Conservation (phyloP, 2,113 vertebrate genomes). For the Elgaria multicarinata region DNA sequence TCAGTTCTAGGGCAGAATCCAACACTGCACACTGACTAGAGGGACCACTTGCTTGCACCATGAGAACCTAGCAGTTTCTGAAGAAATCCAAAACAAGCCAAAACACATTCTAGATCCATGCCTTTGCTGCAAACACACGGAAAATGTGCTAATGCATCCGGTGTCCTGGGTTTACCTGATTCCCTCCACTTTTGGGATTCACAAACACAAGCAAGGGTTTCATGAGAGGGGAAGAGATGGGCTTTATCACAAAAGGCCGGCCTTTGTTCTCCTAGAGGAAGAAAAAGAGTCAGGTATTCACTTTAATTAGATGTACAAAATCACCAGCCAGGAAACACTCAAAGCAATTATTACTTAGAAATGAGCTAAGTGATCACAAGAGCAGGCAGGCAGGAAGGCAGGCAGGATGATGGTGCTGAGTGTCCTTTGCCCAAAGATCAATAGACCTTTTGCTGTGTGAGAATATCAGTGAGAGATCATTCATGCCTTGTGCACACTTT, state of each 20-base stretch:
- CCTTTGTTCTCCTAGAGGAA: constrained; percentile 82
- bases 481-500: neutral
- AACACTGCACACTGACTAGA: too few relatives aligned
- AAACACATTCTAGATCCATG: neutral
- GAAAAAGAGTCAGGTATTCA: neutral
- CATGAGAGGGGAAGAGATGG: constrained; percentile 85
- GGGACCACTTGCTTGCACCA: too few relatives aligned
- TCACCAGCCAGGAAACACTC: neutral
- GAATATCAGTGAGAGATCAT: neutral
- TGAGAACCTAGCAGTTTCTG: too few relatives aligned
- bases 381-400: too few relatives aligned
- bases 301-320: neutral
- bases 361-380: neutral
- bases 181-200: constrained; percentile 86
- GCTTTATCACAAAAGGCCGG: constrained; percentile 84
- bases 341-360: neutral
- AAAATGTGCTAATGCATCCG: neutral
- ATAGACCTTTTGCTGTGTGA: neutral
- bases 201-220: constrained; percentile 86
- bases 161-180: constrained; percentile 76
- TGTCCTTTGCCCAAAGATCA: neutral
- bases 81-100: too few relatives aligned
- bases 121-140: neutral
- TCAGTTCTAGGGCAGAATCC: too few relatives aligned
- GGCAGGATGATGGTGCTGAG: neutral